Percentiles rank a stretch among this genome's conserved stretches.
Conservation (phyloP, 2,797 vertebrate species). For the Spondyliosoma cantharus region DNA sequence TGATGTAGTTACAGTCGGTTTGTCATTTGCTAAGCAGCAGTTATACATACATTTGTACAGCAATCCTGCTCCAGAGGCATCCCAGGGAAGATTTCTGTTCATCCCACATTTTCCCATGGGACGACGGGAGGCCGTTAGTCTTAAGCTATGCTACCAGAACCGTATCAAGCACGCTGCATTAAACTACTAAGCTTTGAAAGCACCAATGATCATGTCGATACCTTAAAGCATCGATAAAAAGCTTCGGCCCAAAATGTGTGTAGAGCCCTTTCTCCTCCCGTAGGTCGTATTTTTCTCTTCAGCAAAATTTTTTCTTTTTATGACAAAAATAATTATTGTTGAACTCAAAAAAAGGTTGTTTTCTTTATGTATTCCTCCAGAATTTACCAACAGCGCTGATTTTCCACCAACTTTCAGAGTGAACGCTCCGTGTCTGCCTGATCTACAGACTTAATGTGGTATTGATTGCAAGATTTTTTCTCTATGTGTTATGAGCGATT, state of each 20-base stretch:
- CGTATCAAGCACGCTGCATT: not conserved
- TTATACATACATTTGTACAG: too few relatives aligned
- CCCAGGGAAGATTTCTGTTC: too few relatives aligned
- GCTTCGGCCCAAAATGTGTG: not conserved
- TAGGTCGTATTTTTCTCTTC: not conserved
- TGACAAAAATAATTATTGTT: not conserved
- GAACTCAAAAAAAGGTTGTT: not conserved
- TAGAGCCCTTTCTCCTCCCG: not conserved
- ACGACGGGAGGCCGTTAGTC: too few relatives aligned
- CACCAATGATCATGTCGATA: not conserved
- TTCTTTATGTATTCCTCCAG: not conserved
- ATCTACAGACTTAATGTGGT: constrained; percentile 4
- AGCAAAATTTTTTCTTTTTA: not conserved
- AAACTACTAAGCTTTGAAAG: not conserved
- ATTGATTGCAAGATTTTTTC: constrained; percentile 4
- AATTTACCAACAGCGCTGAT: not conserved
- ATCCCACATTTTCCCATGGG: too few relatives aligned
- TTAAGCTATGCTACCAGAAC: not conserved
- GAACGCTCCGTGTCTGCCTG: not conserved
- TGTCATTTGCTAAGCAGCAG: too few relatives aligned
- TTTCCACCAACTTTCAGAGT: constrained; percentile 5
- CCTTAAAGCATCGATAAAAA: not conserved
- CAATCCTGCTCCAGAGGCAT: too few relatives aligned
- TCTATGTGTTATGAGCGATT: not conserved
- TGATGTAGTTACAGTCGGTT: too few relatives aligned